A percentile compares a stretch with the other conserved stretches of the same genome.
Conservation (phyloP, 2,888 invertebrate species). For the Buathra laborator region DNA sequence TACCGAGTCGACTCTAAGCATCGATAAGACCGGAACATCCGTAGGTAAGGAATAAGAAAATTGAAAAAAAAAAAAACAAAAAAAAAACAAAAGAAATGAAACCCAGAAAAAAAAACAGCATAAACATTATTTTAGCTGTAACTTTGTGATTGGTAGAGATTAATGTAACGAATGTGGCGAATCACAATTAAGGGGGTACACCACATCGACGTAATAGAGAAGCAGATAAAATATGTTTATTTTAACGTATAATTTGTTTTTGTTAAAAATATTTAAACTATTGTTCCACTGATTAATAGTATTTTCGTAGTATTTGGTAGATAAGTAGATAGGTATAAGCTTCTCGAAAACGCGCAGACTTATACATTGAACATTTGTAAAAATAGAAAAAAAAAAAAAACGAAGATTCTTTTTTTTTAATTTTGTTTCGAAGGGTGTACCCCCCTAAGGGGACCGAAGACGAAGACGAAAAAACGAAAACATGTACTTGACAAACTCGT, state of each 20-base stretch:
- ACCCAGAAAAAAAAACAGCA: neutral
- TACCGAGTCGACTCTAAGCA: slow-evolving; percentile 76
- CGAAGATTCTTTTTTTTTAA: neutral
- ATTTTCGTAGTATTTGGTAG: neutral
- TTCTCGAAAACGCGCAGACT: neutral
- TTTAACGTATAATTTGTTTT: neutral
- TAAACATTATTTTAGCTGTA: slow-evolving; percentile 6
- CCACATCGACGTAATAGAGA: neutral
- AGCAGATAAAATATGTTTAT: neutral
- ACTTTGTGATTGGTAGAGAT: slow-evolving; percentile 7
- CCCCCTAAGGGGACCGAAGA: neutral
- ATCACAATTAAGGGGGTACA: neutral
- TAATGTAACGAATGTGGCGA: neutral
- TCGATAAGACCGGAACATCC: slow-evolving; percentile 76
- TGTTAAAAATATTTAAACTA: neutral
- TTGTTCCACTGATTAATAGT: neutral
- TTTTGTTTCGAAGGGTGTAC: neutral
- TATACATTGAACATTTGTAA: neutral
- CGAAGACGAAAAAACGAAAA: neutral
- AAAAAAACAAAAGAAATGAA: slow-evolving; percentile 11
- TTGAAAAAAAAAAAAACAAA: slow-evolving; percentile 13
- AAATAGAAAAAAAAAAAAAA: neutral
- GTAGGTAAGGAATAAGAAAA: slow-evolving; percentile 73
- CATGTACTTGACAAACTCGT: neutral
- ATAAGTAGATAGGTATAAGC: neutral